Base-by-base conservation (phyloP, 2,113 vertebrate genomes). In the Hydropotes inermis region DNA sequence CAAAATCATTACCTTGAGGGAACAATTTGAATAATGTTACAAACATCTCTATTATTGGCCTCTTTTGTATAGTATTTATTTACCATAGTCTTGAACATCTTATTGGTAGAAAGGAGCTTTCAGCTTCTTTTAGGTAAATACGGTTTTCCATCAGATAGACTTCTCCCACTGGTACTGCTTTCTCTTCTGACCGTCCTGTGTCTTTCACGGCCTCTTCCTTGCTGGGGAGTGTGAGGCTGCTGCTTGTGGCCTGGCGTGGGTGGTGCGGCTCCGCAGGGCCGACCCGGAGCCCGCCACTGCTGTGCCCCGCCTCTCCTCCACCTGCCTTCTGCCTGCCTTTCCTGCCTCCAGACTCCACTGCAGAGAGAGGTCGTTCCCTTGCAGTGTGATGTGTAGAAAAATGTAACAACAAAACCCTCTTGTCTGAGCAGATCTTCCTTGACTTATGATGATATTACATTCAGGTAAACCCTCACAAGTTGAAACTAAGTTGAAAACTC, bases 51-150 rank as follows among this genome's bases (percentile, higher is more conserved):
- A 2, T 50, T 91, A 83, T 50, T 36, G 4, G 58, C 12, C 21
- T 89, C 25, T 54, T 87, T 81, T 76, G 61, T 95, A 52, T 92
- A 43, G 21, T 74, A 83, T 96, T 60, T 74, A 83, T 96, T 60
- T 70, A 60, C n/a, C 30, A 33, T 52, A 58, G 43, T 94, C 81
- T 98, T 70, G 16, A 92, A n/a, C 64, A 78, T 92, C 50, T 90
- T 89, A 36, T 93, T 74, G 60, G 9, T 52, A 13, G 43, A 94
- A 90, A 83, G 83, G 55, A 52, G 87, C 81, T 81, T n/a, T 93
- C 47, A 94, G 30, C 70, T 89, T 57, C 30, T 47, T 84, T 54
- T 3, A 39, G 23, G 36, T 82, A 91, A 89, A 88, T 36, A 25
- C 36, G 54, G 30, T 70, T 87, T 97, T 50, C 27, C 87, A 25